Conservation (phyloP, 23 tunicate species). For the Oikopleura dioica region DNA sequence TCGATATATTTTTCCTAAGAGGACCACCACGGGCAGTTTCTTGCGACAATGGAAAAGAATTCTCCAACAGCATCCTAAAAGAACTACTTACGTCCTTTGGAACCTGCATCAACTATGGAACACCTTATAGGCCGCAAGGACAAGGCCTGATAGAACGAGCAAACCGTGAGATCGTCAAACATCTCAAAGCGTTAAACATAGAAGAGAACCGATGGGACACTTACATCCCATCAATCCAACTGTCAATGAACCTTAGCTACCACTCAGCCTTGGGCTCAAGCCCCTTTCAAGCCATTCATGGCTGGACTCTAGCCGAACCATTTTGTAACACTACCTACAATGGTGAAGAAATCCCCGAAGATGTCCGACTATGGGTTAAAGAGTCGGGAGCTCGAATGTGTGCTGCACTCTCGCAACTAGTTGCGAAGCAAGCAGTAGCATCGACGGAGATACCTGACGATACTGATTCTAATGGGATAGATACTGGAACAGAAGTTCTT, state of each 20-base stretch:
- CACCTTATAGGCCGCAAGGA: background rate
- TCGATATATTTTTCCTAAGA: background rate
- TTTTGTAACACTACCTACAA: no score
- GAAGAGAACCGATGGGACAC: background rate
- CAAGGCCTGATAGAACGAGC: background rate
- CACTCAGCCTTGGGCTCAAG: background rate
- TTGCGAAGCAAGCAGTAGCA: no score
- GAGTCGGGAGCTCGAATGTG: no score
- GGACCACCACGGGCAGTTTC: background rate
- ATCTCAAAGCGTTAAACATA: background rate
- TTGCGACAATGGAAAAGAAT: background rate
- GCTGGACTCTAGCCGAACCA: background rate
- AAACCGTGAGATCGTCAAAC: background rate
- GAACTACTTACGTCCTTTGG: background rate
- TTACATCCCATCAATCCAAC: background rate
- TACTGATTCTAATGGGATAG: no score
- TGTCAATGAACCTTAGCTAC: background rate
- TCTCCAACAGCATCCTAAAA: background rate
- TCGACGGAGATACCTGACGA: no score
- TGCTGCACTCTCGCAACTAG: no score
- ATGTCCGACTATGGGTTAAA: background rate
- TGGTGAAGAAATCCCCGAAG: no score
- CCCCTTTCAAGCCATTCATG: background rate
- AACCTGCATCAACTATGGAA: background rate
- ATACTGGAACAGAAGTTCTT: no score